Evolutionary conservation across 2,113 vertebrate genomes (phyloP).

Genomic region (Thalassarche chlororhynchos): DNA sequence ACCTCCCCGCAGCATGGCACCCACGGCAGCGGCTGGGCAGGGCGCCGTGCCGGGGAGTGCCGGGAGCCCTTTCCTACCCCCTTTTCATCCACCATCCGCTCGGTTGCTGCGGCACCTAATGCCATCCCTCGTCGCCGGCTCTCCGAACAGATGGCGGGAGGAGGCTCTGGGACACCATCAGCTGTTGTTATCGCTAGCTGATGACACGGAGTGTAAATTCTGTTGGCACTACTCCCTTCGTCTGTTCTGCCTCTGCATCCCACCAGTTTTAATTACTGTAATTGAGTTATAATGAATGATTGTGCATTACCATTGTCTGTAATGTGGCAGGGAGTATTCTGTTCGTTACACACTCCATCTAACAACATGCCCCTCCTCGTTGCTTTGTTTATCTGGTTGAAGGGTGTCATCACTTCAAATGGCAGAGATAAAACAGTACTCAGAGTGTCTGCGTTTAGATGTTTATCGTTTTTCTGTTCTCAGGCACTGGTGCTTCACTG

Average conservation of each 20-base stretch:
- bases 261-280: slow-evolving; percentile 80
- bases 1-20: background rate
- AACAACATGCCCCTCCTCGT: background rate
- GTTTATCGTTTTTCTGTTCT: background rate
- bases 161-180: slow-evolving; percentile 50
- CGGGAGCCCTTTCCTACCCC: background rate
- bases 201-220: slow-evolving; percentile 73
- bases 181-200: slow-evolving; percentile 73
- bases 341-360: background rate
- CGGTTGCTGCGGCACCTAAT: background rate
- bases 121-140: background rate
- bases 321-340: slow-evolving; percentile 27
- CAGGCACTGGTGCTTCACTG: background rate
- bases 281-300: slow-evolving; percentile 81
- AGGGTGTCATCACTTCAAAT: background rate
- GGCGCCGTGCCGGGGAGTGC: background rate
- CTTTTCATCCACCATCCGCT: background rate
- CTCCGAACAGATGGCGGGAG: slow-evolving; percentile 75
- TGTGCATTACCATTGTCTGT: slow-evolving; percentile 64
- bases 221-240: slow-evolving; percentile 70
- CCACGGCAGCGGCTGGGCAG: background rate
- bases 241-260: slow-evolving; percentile 71
- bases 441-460: background rate
- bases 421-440: background rate
- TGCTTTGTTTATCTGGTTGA: slow-evolving; percentile 7